Evolutionary conservation across 2,113 vertebrate genomes (phyloP).

Genomic region (Tichodroma muraria): DNA sequence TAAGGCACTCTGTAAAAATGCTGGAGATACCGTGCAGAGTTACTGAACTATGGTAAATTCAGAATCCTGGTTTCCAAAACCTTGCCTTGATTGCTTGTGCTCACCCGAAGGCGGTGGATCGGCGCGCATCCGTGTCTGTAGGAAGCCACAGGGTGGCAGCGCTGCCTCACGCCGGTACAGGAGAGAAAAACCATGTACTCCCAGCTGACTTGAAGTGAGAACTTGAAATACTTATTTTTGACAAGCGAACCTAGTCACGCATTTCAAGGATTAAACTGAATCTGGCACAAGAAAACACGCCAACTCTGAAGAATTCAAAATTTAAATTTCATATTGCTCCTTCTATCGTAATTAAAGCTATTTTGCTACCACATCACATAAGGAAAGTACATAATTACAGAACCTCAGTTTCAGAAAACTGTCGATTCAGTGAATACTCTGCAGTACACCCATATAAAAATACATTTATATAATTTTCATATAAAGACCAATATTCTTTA

Average conservation of each 20-base stretch:
- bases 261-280: neutral
- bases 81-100: fast-evolving
- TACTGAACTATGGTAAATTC: neutral
- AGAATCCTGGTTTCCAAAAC: neutral
- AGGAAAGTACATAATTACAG: neutral
- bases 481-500: neutral
- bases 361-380: neutral
- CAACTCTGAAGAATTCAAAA: neutral
- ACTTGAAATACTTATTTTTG: neutral
- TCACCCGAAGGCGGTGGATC: neutral
- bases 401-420: neutral
- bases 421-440: neutral
- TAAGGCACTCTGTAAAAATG: neutral
- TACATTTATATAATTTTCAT: neutral
- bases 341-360: neutral
- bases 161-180: neutral
- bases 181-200: neutral
- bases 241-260: neutral
- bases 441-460: neutral
- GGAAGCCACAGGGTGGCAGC: constrained; percentile 57
- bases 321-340: neutral
- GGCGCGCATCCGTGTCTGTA: neutral
- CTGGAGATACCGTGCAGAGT: neutral
- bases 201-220: neutral
- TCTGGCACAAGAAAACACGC: neutral